Conservation (phyloP, 2,888 invertebrate species). For the Hoplodrina ambigua region DNA sequence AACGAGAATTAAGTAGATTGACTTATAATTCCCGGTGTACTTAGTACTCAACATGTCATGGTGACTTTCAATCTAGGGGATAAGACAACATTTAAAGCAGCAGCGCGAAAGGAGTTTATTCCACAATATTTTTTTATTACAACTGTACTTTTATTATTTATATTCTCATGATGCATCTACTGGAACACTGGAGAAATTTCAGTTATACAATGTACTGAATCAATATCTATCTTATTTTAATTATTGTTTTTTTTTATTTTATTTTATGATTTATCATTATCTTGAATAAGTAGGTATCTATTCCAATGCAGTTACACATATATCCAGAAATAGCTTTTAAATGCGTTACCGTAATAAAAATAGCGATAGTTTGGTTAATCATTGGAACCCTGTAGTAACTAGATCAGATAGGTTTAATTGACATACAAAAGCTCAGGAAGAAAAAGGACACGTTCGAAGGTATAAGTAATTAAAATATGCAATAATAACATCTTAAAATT, state of each 20-base stretch:
- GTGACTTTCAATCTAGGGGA: constrained; percentile 57
- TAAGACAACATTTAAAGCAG: constrained; percentile 75
- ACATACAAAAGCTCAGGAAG: constrained; percentile 81
- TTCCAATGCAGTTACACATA: constrained; percentile 43
- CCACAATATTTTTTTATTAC: constrained; percentile 27
- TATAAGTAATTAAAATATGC: constrained; percentile 37
- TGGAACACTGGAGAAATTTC: constrained; percentile 27
- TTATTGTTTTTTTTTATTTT: constrained; percentile 47
- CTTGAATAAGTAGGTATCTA: constrained; percentile 22
- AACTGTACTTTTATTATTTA: constrained; percentile 26
- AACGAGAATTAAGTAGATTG: constrained; percentile 11
- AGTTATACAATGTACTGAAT: constrained; percentile 36
- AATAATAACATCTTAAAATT: constrained; percentile 56
- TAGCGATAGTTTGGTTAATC: constrained; percentile 60
- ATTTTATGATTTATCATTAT: constrained; percentile 35
- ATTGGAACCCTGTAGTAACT: constrained; percentile 75
- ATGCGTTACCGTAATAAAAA: constrained; percentile 60
- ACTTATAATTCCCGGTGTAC: constrained; percentile 26
- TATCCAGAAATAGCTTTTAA: constrained; percentile 57
- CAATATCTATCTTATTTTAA: constrained; percentile 49
- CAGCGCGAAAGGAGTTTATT: constrained; percentile 44
- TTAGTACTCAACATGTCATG: constrained; percentile 55
- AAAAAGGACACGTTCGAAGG: constrained; percentile 63
- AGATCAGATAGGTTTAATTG: constrained; percentile 77
- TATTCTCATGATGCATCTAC: constrained; percentile 21